These are phyloP conservation scores for Aethes cnicana DNA, from an alignment of 2,888 invertebrate species.

Conservation along the genomic window DNA sequence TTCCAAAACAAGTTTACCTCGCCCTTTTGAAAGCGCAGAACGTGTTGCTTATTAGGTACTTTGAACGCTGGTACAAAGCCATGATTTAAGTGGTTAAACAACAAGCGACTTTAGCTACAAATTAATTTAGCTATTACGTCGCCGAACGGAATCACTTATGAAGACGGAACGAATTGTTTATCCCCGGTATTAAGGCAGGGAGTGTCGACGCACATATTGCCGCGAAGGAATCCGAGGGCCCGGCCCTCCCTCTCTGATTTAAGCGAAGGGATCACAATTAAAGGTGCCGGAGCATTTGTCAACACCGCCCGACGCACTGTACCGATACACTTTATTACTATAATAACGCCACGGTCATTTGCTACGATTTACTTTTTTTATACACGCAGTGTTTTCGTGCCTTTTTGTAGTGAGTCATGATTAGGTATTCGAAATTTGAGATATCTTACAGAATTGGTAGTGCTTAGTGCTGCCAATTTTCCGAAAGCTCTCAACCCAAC, in stretches of 20 bases:
- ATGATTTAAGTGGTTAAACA: slow-evolving; percentile 46
- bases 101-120: slow-evolving; percentile 56
- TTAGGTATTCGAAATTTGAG: no score
- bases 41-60: slow-evolving; percentile 4
- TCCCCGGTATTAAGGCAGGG: slow-evolving; percentile 64
- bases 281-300: slow-evolving; percentile 60
- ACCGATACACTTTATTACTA: slow-evolving; percentile 44
- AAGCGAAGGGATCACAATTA: slow-evolving; percentile 62
- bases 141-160: slow-evolving; percentile 62
- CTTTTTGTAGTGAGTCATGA: no score
- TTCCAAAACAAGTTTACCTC: slow-evolving; percentile 19
- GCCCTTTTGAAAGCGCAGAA: slow-evolving; percentile 10
- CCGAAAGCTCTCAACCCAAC: slow-evolving; percentile 52
- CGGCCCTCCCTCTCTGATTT: slow-evolving; percentile 50
- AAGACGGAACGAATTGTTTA: slow-evolving; percentile 74
- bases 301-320: slow-evolving; percentile 47
- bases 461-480: slow-evolving; percentile 62
- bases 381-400: no score
- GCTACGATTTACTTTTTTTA: slow-evolving; percentile 27
- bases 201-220: slow-evolving; percentile 67
- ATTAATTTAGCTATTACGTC: slow-evolving; percentile 65
- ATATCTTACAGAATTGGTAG: no score
- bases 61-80: slow-evolving; percentile 31
- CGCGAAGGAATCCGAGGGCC: slow-evolving; percentile 49
- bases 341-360: slow-evolving; percentile 37